These are phyloP conservation scores for Calypte anna DNA, from an alignment of 2,113 vertebrate genomes.

Conservation along the genomic window DNA sequence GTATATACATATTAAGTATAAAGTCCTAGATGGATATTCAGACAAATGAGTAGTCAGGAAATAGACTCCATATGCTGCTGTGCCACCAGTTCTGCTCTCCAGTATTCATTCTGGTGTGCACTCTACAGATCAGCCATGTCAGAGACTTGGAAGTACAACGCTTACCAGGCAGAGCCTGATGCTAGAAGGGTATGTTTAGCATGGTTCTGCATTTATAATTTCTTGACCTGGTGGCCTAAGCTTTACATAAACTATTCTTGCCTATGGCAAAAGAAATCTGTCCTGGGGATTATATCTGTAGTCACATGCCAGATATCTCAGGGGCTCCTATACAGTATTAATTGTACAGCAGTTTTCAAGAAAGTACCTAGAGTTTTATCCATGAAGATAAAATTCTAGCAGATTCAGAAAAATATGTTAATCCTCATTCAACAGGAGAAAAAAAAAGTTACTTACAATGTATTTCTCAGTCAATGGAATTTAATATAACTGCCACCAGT, in stretches of 20 bases:
- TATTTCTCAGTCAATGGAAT: constrained; percentile 20
- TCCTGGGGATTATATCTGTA: constrained; percentile 26
- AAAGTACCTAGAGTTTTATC: not conserved
- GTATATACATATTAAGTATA: not conserved
- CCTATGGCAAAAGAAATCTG: constrained; percentile 64
- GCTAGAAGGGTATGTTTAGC: constrained; percentile 48
- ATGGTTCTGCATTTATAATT: constrained; percentile 65
- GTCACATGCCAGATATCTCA: constrained; percentile 42
- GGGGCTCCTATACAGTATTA: not conserved
- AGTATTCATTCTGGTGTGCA: not conserved
- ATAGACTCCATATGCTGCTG: not conserved
- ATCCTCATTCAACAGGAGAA: not conserved
- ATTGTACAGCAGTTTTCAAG: constrained; percentile 17
- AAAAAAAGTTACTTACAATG: constrained; percentile 31
- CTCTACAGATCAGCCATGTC: not conserved
- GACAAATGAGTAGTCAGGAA: not conserved
- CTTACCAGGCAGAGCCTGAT: constrained; percentile 27
- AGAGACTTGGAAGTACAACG: not conserved
- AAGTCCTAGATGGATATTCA: not conserved
- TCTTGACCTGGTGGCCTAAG: constrained; percentile 62
- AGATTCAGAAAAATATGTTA: not conserved
- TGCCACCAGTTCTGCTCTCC: not conserved
- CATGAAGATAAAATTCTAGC: not conserved
- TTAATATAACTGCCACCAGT: constrained; percentile 20
- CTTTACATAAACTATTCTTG: constrained; percentile 69